Conservation (phyloP, 1,140 invertebrate genomes). For the Psilanteris sp. region DNA sequence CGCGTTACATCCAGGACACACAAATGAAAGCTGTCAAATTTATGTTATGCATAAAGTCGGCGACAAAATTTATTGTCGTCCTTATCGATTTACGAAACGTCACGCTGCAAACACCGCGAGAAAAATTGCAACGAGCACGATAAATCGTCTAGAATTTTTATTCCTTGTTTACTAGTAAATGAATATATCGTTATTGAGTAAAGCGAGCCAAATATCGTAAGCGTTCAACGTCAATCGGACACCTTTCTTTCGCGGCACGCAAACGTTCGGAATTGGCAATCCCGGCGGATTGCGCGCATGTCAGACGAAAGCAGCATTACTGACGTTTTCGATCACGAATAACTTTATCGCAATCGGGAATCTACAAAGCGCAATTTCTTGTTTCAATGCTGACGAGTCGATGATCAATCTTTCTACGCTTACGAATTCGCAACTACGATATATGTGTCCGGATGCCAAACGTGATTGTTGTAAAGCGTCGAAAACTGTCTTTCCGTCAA, state of each 20-base stretch:
- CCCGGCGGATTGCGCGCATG: conserved; percentile 47
- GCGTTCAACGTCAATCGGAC: conserved; percentile 46
- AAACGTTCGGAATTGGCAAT: conserved; percentile 51
- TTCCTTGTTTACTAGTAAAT: conserved; percentile 36
- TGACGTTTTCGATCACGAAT: conserved; percentile 60
- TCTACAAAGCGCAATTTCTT: conserved; percentile 53
- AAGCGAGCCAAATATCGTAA: conserved; percentile 45
- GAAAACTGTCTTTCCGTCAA: too few relatives aligned
- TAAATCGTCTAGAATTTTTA: conserved; percentile 28
- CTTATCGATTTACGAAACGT: too few relatives aligned
- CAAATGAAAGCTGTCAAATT: too few relatives aligned
- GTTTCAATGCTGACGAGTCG: conserved; percentile 41
- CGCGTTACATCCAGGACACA: too few relatives aligned
- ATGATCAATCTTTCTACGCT: conserved; percentile 52
- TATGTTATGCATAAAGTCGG: too few relatives aligned
- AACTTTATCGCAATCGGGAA: conserved; percentile 55
- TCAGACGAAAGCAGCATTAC: conserved; percentile 49
- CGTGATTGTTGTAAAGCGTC: too few relatives aligned
- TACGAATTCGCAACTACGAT: conserved; percentile 20
- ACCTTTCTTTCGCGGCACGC: conserved; percentile 54
- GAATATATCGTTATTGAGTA: conserved; percentile 42
- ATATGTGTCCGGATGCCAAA: not conserved
- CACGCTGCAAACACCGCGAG: too few relatives aligned
- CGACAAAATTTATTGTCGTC: too few relatives aligned
- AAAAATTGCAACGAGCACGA: not conserved